phyloP scores from a whole-genome alignment of 1,140 invertebrate species.

The Augochlora pura region DNA sequence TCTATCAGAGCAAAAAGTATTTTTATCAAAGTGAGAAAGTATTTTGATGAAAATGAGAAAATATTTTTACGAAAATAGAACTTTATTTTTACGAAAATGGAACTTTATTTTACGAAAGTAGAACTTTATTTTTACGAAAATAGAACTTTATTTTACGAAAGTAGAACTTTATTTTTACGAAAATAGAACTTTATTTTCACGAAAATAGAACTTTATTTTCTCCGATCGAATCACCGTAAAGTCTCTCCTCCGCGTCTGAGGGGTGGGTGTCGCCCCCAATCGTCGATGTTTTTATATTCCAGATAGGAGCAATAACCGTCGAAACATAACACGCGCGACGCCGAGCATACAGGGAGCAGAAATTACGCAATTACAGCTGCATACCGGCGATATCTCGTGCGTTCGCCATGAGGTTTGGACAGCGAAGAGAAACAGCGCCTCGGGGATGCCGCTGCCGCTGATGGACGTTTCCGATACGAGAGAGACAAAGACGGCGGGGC shows the following conservation, averaged over 20 bases:
- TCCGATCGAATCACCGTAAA: not conserved
- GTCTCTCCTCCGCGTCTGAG: not conserved
- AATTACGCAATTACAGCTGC: constrained; percentile 60
- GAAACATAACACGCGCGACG: constrained; percentile 16
- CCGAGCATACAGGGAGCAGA: constrained; percentile 23
- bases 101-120: too few relatives aligned
- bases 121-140: too few relatives aligned
- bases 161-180: too few relatives aligned
- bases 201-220: too few relatives aligned
- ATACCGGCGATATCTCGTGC: constrained; percentile 60
- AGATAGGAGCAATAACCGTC: not conserved
- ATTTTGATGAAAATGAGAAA: too few relatives aligned
- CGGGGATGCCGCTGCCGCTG: constrained; percentile 71
- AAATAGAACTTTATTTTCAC: too few relatives aligned
- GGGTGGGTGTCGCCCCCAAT: not conserved
- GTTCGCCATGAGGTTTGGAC: constrained; percentile 63
- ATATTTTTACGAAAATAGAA: too few relatives aligned
- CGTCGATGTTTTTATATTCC: not conserved
- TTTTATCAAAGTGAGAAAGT: too few relatives aligned
- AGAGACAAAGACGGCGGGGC: constrained; percentile 45
- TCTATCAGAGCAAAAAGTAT: too few relatives aligned
- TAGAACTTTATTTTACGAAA: too few relatives aligned
- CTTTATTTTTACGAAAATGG: too few relatives aligned
- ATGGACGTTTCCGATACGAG: constrained; percentile 77
- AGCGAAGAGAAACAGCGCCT: constrained; percentile 73